phyloP scores from a whole-genome alignment of 2,797 vertebrate genomes.

The Acrocephalus scirpaceus region DNA sequence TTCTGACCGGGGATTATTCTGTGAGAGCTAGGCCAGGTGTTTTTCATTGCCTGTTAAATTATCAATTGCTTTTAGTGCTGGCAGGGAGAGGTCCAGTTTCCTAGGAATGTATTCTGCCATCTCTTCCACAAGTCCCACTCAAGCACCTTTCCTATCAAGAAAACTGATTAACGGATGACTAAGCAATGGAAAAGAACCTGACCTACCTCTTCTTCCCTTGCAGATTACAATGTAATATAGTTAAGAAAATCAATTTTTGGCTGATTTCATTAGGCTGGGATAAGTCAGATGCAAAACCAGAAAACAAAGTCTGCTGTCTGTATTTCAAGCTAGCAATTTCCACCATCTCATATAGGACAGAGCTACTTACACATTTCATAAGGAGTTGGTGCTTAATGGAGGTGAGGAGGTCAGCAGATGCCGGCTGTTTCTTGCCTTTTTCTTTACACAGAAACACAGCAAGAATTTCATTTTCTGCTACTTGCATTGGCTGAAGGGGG shows the following conservation, averaged over 20 bases:
- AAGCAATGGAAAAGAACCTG: background rate
- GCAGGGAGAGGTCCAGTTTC: background rate
- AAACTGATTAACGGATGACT: background rate
- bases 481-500: constrained; percentile 35
- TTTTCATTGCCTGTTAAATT: background rate
- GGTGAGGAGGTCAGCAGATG: constrained; percentile 54
- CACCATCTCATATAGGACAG: background rate
- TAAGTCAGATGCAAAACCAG: background rate
- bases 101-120: background rate
- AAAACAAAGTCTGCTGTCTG: background rate
- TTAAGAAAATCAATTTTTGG: background rate
- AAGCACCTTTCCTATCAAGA: background rate
- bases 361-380: constrained; percentile 31
- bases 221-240: background rate
- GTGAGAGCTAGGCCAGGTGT: background rate
- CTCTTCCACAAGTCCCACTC: background rate
- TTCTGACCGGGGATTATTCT: background rate
- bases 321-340: background rate
- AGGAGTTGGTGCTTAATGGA: constrained; percentile 10
- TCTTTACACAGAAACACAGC: constrained; percentile 39
- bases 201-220: background rate
- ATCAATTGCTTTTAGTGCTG: background rate
- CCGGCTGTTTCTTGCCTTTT: constrained; percentile 19
- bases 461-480: constrained; percentile 47
- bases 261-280: background rate